A percentile compares a stretch with the other conserved stretches of the same genome.
Conservation (phyloP, 2,888 invertebrate species). For the Agrypnus murinus region DNA sequence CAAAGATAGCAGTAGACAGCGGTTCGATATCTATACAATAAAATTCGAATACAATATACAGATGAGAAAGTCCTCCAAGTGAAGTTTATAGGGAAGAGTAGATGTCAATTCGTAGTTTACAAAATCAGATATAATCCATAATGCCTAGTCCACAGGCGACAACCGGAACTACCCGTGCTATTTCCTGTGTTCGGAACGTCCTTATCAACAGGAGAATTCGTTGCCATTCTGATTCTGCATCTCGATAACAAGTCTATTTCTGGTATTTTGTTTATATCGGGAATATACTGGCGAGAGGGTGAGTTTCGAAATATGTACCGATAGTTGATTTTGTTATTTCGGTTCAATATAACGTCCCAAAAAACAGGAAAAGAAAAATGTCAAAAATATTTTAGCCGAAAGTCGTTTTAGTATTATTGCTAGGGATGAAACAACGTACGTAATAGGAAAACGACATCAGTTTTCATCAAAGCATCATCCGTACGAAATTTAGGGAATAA, state of each 20-base stretch:
- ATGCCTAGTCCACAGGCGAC: constrained; percentile 61
- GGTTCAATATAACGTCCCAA: neutral
- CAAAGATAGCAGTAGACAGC: too few relatives aligned
- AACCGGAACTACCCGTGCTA: constrained; percentile 62
- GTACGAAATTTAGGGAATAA: constrained; percentile 39
- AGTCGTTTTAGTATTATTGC: neutral
- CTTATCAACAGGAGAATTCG: constrained; percentile 54
- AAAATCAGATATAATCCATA: constrained; percentile 62
- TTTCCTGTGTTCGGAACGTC: constrained; percentile 61
- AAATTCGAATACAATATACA: neutral
- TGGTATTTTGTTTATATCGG: constrained; percentile 44
- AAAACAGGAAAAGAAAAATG: neutral
- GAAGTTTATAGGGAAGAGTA: constrained; percentile 47
- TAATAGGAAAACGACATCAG: constrained; percentile 4
- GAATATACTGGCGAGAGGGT: neutral
- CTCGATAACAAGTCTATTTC: constrained; percentile 57
- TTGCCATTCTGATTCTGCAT: constrained; percentile 56
- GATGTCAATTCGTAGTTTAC: constrained; percentile 52
- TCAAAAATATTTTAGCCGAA: neutral
- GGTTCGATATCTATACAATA: too few relatives aligned
- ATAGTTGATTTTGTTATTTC: neutral
- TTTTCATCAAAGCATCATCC: constrained; percentile 46
- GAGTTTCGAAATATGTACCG: constrained; percentile 31
- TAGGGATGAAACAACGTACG: neutral
- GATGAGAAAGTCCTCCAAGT: neutral